phyloP scores from a whole-genome alignment of 2,113 vertebrate genomes.

The Aviceda subcristata region DNA sequence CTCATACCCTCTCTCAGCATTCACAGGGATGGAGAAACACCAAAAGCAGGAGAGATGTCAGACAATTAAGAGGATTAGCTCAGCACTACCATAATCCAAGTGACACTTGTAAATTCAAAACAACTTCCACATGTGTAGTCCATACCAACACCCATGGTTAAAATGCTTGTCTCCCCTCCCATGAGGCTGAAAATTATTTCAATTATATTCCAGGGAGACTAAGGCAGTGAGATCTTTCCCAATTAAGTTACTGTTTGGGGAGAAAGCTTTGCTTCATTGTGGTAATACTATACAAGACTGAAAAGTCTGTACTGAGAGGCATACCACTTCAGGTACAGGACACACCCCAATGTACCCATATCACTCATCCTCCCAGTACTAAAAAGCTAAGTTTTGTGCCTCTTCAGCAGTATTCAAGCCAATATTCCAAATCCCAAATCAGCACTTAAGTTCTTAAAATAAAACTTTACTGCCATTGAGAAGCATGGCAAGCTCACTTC shows the following conservation, averaged over 20 bases:
- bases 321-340: not conserved
- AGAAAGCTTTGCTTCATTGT: not conserved
- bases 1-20: not conserved
- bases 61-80: slow-evolving; percentile 18
- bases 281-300: not conserved
- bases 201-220: not conserved
- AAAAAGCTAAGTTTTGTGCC: not conserved
- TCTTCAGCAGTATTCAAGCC: not conserved
- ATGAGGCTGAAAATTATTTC: not conserved
- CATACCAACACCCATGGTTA: not conserved
- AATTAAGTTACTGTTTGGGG: not conserved
- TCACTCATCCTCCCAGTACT: not conserved
- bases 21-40: slow-evolving; percentile 19
- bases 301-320: not conserved
- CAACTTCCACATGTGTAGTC: slow-evolving; percentile 5
- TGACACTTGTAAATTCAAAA: slow-evolving; percentile 35
- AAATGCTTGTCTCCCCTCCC: not conserved
- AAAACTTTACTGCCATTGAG: not conserved
- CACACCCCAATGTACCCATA: not conserved
- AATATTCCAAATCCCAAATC: not conserved
- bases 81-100: slow-evolving; percentile 24
- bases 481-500: not conserved
- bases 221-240: not conserved
- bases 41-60: slow-evolving; percentile 35
- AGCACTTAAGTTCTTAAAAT: not conserved